A percentile compares a stretch with the other conserved stretches of the same genome.
Evolutionary conservation across 1,140 invertebrate genomes (phyloP).

Genomic region (Maconellicoccus hirsutus): DNA sequence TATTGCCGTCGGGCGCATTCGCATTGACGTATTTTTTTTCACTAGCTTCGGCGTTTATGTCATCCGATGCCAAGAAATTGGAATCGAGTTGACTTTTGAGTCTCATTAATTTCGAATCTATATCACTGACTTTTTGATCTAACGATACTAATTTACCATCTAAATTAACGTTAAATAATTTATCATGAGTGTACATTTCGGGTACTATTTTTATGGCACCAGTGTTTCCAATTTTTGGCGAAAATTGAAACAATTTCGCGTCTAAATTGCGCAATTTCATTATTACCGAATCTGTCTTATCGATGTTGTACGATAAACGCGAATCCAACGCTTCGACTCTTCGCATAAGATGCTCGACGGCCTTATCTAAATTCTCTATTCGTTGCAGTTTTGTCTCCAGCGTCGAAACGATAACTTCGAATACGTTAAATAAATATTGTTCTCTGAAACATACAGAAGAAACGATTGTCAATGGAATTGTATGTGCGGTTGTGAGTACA

Average conservation of each 20-base stretch:
- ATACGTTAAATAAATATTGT: slow-evolving; percentile 75
- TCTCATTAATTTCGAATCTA: slow-evolving; percentile 61
- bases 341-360: slow-evolving; percentile 70
- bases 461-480: not conserved
- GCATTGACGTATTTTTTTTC: slow-evolving; percentile 65
- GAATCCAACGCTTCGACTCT: slow-evolving; percentile 66
- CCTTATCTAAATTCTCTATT: slow-evolving; percentile 74
- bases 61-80: slow-evolving; percentile 64
- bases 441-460: slow-evolving; percentile 53
- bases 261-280: slow-evolving; percentile 58
- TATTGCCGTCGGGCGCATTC: slow-evolving; percentile 63
- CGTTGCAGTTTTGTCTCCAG: slow-evolving; percentile 72
- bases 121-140: slow-evolving; percentile 67
- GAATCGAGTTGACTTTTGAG: slow-evolving; percentile 69
- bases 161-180: slow-evolving; percentile 34
- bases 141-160: slow-evolving; percentile 50
- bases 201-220: slow-evolving; percentile 13
- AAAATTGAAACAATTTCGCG: slow-evolving; percentile 51
- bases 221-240: slow-evolving; percentile 30
- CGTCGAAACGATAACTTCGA: slow-evolving; percentile 76
- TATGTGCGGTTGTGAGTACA: not conserved
- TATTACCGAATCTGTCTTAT: slow-evolving; percentile 69
- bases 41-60: slow-evolving; percentile 70
- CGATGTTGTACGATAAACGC: slow-evolving; percentile 65
- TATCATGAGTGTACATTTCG: slow-evolving; percentile 11